A percentile compares a stretch with the other conserved stretches of the same genome.
These are phyloP conservation scores for Macrosteles quadrilineatus DNA, from an alignment of 1,140 invertebrate species.

Conservation along the genomic window DNA sequence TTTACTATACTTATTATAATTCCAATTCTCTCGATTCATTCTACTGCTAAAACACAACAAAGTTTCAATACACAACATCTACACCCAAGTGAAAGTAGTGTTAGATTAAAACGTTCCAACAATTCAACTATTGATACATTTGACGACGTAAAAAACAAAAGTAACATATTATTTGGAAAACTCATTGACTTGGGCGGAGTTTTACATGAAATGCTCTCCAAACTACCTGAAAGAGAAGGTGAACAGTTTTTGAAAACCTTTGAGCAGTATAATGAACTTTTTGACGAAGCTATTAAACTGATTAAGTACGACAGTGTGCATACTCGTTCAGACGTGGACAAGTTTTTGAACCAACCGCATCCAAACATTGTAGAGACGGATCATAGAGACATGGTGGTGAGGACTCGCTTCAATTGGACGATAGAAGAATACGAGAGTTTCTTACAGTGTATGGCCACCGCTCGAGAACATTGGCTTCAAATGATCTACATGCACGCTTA, in stretches of 20 bases:
- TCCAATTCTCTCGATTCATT: too few species aligned
- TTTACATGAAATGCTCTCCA: background rate
- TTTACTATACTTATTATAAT: too few species aligned
- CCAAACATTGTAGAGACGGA: conserved; percentile 8
- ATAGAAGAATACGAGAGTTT: background rate
- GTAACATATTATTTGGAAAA: background rate
- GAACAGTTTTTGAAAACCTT: background rate
- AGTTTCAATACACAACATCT: too few species aligned
- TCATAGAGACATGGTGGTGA: background rate
- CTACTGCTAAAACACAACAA: too few species aligned
- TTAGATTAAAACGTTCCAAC: too few species aligned
- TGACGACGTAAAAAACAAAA: background rate
- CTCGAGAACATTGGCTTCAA: background rate
- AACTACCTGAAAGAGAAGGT: background rate
- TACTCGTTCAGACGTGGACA: background rate
- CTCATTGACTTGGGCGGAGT: background rate
- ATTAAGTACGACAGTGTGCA: background rate
- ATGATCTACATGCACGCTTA: background rate
- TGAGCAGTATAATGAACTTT: background rate
- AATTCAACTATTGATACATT: too few species aligned
- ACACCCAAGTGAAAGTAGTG: too few species aligned
- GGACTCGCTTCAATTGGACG: conserved; percentile 1
- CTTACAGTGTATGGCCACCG: background rate
- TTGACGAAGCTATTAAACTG: background rate
- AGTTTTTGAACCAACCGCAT: background rate